Conservation (phyloP, 2,888 invertebrate species). For the Bellardia bayeri region DNA sequence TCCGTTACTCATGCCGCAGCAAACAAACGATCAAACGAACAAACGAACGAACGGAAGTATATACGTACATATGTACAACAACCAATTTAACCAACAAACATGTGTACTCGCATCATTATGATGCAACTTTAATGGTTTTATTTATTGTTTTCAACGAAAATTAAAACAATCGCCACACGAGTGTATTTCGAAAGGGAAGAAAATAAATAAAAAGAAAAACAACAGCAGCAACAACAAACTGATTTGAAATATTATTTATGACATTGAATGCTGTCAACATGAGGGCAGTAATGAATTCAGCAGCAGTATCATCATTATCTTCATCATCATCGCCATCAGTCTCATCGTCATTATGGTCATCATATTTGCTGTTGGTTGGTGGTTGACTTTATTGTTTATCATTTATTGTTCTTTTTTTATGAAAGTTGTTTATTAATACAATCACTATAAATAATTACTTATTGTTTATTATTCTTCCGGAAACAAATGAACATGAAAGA, state of each 20-base stretch:
- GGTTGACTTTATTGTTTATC: constrained; percentile 1
- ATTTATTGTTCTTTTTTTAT: constrained; percentile 1
- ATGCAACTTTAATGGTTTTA: constrained; percentile 64
- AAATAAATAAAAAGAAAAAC: constrained; percentile 15
- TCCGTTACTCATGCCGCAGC: constrained; percentile 59
- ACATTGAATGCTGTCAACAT: constrained; percentile 70
- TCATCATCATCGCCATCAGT: constrained; percentile 9
- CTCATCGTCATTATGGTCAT: constrained; percentile 22
- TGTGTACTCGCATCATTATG: constrained; percentile 18
- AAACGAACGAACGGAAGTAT: not conserved
- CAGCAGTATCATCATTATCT: not conserved
- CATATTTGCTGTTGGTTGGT: not conserved
- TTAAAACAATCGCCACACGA: constrained; percentile 49
- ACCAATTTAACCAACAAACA: not conserved
- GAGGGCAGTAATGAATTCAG: constrained; percentile 62
- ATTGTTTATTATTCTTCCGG: constrained; percentile 23
- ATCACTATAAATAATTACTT: constrained; percentile 28
- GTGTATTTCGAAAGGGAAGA: constrained; percentile 1
- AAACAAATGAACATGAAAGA: not conserved
- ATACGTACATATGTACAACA: not conserved
- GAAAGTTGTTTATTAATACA: constrained; percentile 16
- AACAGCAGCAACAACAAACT: constrained; percentile 41
- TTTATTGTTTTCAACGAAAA: constrained; percentile 57
- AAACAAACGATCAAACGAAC: not conserved
- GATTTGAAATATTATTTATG: constrained; percentile 68